Base-by-base conservation (phyloP, 1,140 invertebrate species). In the Hydropsyche tenuis region DNA sequence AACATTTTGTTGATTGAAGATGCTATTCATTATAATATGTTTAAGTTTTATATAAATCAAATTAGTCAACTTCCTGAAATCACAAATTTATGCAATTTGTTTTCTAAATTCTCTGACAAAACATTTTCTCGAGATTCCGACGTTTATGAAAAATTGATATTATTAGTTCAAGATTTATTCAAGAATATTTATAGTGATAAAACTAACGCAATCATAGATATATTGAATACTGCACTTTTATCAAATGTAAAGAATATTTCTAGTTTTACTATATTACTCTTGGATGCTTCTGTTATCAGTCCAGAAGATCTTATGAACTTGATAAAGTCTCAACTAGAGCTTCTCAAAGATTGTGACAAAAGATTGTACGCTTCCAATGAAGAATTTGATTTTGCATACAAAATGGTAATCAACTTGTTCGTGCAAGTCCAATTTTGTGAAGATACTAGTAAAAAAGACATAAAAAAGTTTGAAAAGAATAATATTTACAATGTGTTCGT, bases 301-400 rank as follows among this genome's bases (percentile, higher is more conserved):
- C n/a, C n/a, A 14, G 20, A 66, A 37, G 27, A 37, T 27, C 30
- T 74, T 16, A 42, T 73, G 1, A 56, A 56, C 25, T 70, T 70
- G 22, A 62, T 63, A 2, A 73, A 69, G 11, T 1, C 11, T 22
- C 48, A 69, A 37, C 12, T 77, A 9, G 9, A 42, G 27, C 53
- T 23, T 14, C 18, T 77, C n/a, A 69, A 70, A 42, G 73, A 75
- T 22, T 75, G 63, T n/a, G 53, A 69, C 48, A 73, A 69, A 45
- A 56, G 76, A 68, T 18, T 69, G 37, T 77, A 77, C 65, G 73
- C 73, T 7, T 51, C 42, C 25, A 43, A 27, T 23, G 42, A 18
- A n/a, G 56, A 73, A 51, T 75, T 77, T 66, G 76, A 75, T 66
- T 23, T 9, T 20, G 42, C 51, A 65, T 77, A 73, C 56, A 70